Conservation (phyloP, 2,888 invertebrate genomes). For the Thysanoteuthis rhombus region DNA sequence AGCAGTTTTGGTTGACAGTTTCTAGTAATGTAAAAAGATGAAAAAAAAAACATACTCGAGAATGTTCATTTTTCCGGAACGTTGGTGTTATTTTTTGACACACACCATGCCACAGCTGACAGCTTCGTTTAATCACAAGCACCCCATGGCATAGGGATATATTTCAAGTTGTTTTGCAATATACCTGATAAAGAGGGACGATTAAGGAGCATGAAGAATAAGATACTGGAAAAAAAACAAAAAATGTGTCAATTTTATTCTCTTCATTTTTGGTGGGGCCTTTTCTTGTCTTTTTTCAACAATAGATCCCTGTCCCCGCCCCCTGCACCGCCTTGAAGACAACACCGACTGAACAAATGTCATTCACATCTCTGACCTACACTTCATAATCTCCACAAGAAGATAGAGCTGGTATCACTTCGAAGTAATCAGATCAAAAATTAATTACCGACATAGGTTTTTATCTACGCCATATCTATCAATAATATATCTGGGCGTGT, state of each 20-base stretch:
- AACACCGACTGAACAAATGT: not conserved
- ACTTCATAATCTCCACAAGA: not conserved
- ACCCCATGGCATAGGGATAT: not conserved
- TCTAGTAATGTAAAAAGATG: too few species aligned
- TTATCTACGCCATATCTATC: not conserved
- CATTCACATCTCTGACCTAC: not conserved
- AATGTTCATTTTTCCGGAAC: not conserved
- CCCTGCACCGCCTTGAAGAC: not conserved
- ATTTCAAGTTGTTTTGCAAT: not conserved
- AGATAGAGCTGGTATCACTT: not conserved
- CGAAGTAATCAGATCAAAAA: not conserved
- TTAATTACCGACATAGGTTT: not conserved
- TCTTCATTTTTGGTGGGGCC: not conserved
- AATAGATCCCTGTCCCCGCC: too few species aligned
- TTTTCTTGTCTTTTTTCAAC: not conserved
- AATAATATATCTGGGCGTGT: too few species aligned
- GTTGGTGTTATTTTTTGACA: not conserved
- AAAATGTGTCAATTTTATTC: not conserved
- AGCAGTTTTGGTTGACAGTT: too few species aligned
- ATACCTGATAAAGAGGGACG: not conserved
- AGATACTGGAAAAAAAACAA: not conserved
- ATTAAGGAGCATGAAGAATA: not conserved
- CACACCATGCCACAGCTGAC: not conserved
- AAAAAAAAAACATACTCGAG: not conserved
- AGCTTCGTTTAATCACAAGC: not conserved